Percentiles rank a stretch among this genome's conserved stretches.
These are phyloP conservation scores for Limenitis camilla DNA, from an alignment of 2,888 invertebrate genomes.

Conservation along the genomic window DNA sequence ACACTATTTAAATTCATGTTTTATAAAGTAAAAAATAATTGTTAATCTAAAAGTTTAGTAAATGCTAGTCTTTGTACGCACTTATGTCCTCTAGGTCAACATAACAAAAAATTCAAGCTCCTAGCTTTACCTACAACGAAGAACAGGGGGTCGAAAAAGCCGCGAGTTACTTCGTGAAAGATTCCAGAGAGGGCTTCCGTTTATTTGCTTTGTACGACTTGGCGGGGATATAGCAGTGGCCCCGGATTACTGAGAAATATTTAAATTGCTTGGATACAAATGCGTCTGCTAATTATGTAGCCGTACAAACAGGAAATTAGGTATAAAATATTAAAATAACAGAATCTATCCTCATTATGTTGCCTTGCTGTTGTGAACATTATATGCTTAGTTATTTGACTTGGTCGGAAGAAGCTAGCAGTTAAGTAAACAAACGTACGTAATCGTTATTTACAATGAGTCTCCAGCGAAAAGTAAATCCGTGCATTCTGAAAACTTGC, in stretches of 20 bases:
- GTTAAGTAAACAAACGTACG: slow-evolving; percentile 9
- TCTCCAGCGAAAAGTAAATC: background rate
- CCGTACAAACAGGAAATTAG: background rate
- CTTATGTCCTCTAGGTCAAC: too few species aligned
- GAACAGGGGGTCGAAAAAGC: too few species aligned
- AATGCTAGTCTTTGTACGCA: too few species aligned
- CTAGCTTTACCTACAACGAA: too few species aligned
- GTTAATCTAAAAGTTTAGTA: too few species aligned
- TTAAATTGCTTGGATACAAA: too few species aligned
- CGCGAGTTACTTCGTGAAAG: too few species aligned
- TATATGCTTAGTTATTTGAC: background rate
- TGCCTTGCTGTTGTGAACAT: background rate
- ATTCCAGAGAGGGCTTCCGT: background rate
- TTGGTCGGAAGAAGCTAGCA: slow-evolving; percentile 3
- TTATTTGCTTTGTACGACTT: slow-evolving; percentile 1
- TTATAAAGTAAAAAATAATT: too few species aligned
- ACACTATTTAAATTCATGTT: too few species aligned
- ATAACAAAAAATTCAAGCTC: too few species aligned
- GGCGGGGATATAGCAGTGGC: background rate
- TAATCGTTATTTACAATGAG: background rate
- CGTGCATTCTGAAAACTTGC: slow-evolving; percentile 3
- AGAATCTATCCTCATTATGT: slow-evolving; percentile 4
- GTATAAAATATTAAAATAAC: background rate
- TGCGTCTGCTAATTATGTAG: background rate
- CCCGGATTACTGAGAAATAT: too few species aligned